Conservation (phyloP, 2,113 vertebrate species). For the Equus quagga region DNA sequence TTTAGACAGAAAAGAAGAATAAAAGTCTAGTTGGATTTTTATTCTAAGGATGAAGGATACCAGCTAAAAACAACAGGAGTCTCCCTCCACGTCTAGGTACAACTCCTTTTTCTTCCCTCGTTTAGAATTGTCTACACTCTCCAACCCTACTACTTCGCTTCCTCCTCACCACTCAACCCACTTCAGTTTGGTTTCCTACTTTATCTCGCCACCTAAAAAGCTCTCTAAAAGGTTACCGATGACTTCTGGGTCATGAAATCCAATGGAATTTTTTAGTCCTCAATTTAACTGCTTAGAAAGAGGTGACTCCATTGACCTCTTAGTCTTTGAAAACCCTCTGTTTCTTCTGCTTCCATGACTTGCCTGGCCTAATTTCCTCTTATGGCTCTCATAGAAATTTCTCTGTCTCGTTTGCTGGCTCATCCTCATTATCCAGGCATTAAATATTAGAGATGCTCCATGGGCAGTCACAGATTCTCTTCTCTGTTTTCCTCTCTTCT, state of each 20-base stretch:
- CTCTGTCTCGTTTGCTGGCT: neutral
- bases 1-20: neutral
- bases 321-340: neutral
- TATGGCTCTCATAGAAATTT: neutral
- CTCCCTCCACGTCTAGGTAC: neutral
- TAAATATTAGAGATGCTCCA: neutral
- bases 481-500: neutral
- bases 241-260: neutral
- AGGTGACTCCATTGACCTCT: neutral
- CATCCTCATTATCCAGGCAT: neutral
- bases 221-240: neutral
- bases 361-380: neutral
- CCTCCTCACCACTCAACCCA: neutral
- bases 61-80: neutral
- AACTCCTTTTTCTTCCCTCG: neutral
- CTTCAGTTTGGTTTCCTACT: neutral
- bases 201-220: neutral
- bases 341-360: neutral
- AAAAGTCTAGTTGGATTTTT: slow-evolving; percentile 24
- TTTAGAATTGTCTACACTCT: neutral
- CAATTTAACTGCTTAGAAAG: neutral
- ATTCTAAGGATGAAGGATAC: neutral
- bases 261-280: neutral
- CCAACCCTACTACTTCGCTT: neutral
- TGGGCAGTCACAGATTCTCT: neutral